Conservation (phyloP, 1,140 invertebrate genomes). For the Listronotus bonariensis region DNA sequence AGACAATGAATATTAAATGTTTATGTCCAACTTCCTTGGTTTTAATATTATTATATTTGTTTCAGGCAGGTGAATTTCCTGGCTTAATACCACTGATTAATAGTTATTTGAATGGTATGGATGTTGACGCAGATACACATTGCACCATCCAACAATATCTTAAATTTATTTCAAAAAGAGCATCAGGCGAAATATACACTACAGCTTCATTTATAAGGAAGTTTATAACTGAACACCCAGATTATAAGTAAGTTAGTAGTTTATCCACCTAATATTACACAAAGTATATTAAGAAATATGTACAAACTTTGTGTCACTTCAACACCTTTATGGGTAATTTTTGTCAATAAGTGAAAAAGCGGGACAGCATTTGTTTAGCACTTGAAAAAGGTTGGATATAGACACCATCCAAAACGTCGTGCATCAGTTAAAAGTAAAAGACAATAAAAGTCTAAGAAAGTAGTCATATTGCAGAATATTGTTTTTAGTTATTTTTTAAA, state of each 20-base stretch:
- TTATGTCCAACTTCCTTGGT: no score
- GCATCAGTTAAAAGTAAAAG: no score
- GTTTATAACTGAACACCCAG: slow-evolving; percentile 86
- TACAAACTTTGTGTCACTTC: slow-evolving; percentile 1
- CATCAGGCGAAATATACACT: slow-evolving; percentile 83
- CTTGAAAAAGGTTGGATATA: no score
- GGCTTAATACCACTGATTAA: slow-evolving; percentile 94
- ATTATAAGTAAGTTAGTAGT: slow-evolving; percentile 74
- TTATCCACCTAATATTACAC: slow-evolving; percentile 1
- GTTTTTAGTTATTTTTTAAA: no score
- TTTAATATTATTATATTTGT: slow-evolving; percentile 20
- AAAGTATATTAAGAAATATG: slow-evolving; percentile 5
- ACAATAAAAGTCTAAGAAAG: no score
- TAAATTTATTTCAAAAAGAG: slow-evolving; percentile 88
- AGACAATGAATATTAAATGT: no score
- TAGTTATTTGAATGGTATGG: slow-evolving; percentile 90
- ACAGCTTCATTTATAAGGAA: slow-evolving; percentile 91
- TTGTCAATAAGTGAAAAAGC: no score
- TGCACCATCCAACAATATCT: slow-evolving; percentile 97
- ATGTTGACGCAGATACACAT: slow-evolving; percentile 94
- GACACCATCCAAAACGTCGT: no score
- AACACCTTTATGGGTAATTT: no score
- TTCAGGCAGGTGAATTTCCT: slow-evolving; percentile 82
- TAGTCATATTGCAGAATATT: no score
- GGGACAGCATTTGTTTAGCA: no score